Evolutionary conservation across 2,797 vertebrate genomes (phyloP).

Genomic region (Phaenicophaeus curvirostris): DNA sequence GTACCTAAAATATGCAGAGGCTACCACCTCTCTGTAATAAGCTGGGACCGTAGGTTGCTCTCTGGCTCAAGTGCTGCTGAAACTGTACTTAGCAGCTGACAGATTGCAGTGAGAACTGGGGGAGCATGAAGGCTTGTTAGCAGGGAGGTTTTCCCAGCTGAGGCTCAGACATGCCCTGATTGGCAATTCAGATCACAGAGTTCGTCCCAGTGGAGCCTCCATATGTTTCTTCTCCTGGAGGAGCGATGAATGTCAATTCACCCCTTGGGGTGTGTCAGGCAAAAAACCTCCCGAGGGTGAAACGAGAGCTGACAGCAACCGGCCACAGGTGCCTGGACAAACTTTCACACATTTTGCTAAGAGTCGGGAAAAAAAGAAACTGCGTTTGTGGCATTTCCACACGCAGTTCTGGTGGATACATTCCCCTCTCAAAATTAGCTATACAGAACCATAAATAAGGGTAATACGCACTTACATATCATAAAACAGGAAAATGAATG

Average conservation of each 20-base stretch:
- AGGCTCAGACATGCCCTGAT: background rate
- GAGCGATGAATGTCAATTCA: constrained; percentile 70
- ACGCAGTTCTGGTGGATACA: accelerated
- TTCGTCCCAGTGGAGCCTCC: background rate
- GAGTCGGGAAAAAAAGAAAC: background rate
- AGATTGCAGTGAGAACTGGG: constrained; percentile 59
- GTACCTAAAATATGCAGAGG: constrained; percentile 23
- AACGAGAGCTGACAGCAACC: constrained; percentile 58
- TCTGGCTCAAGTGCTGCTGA: background rate
- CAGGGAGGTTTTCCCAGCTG: constrained; percentile 32
- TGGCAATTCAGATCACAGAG: background rate
- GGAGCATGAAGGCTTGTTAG: constrained; percentile 71
- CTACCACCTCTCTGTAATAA: background rate
- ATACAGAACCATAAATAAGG: background rate
- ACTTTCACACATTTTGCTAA: background rate
- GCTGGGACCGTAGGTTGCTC: constrained; percentile 6
- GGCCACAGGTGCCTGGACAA: constrained; percentile 55
- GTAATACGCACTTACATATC: accelerated
- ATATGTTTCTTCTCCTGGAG: constrained; percentile 40
- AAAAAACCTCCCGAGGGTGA: constrained; percentile 53
- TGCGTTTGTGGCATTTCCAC: accelerated
- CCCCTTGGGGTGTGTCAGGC: constrained; percentile 60
- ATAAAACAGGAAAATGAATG: accelerated
- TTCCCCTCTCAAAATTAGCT: background rate
- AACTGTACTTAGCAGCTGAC: constrained; percentile 59